A percentile compares a stretch with the other conserved stretches of the same genome.
phyloP scores from a whole-genome alignment of 1,140 invertebrate species.

The Mya arenaria region DNA sequence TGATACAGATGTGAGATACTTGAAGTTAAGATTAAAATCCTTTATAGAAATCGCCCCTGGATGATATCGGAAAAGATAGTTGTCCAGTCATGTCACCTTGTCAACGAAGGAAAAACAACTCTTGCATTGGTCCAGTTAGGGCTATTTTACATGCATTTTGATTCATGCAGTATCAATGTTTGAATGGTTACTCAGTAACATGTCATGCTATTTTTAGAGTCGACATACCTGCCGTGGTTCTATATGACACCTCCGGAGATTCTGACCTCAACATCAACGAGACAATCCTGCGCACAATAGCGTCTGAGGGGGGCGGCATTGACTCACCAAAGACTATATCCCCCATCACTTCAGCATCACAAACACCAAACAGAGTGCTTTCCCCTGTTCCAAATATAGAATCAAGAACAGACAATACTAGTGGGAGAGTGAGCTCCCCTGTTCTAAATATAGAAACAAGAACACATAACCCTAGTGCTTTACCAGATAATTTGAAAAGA shows the following conservation, averaged over 20 bases:
- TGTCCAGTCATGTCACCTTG: neutral
- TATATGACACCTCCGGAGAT: slow-evolving; percentile 61
- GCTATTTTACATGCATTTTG: no score
- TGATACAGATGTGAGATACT: no score
- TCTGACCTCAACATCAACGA: slow-evolving; percentile 66
- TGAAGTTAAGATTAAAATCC: no score
- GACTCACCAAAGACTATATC: slow-evolving; percentile 15
- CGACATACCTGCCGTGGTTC: slow-evolving; percentile 52
- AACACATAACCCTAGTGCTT: no score
- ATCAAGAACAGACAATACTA: neutral
- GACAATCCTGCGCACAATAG: slow-evolving; percentile 26
- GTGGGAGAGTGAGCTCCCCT: no score
- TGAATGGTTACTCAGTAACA: no score
- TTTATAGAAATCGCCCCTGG: no score
- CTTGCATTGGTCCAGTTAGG: neutral
- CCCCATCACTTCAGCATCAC: neutral
- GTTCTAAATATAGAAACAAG: no score
- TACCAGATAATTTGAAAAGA: no score
- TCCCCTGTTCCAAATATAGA: slow-evolving; percentile 17
- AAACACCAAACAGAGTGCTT: slow-evolving; percentile 12
- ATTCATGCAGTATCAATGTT: no score
- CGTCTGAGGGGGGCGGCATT: slow-evolving; percentile 19
- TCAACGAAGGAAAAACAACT: neutral
- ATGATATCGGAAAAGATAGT: neutral
- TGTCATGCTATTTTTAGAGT: slow-evolving; percentile 44